Evolutionary conservation across 2,797 vertebrate species (phyloP), one percentile per base, ranked within the genome.

Genomic region (Peromyscus eremicus): DNA sequence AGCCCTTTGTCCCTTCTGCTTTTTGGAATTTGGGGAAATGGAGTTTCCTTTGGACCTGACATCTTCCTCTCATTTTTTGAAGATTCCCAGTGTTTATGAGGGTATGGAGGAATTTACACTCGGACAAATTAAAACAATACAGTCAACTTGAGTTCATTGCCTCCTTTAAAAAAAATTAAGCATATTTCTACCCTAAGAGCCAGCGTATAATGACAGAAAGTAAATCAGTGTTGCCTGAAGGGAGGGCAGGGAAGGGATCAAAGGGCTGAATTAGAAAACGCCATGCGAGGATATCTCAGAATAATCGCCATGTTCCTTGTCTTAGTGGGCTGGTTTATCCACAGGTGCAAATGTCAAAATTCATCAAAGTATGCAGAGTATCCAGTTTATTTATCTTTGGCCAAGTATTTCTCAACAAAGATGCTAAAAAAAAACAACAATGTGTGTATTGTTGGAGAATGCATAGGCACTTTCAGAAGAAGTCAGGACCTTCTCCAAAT

Each of bases 371-470:
- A 8, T 62, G 10, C 34, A 13, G 12, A 23, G 7, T 34, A 34
- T 8, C 37, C 25, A 73, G 3, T n/a, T 77, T 80, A 79, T 60
- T 88, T 43, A 64, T 17, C n/a, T 23, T 34, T 32, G 25, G 14
- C 8, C n/a, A 73, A 49, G 40, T 62, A 49, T 64, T 75, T 37
- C 66, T 89, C 79, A 81, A 55, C 46, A 49, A 95, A 88, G 13
- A 71, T 68, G 34, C 46, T 79, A 80, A 75, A 90, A 57, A 49
- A 49, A 49, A 13, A 73, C 82, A 64, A 16, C 43, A 23, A 57
- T 40, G 17, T 37, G 4, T 71, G 29, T 49, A 81, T 92, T 66
- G 79, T 73, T 77, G 34, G 6, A 25, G 46, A 84, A 70, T 29
- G 10, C 43, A 70, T 25, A 57, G 37, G 43, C 2, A 66, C 21